Percentiles rank a stretch among this genome's conserved stretches.
These are phyloP conservation scores for Lota lota DNA, from an alignment of 2,113 vertebrate species.

Conservation along the genomic window DNA sequence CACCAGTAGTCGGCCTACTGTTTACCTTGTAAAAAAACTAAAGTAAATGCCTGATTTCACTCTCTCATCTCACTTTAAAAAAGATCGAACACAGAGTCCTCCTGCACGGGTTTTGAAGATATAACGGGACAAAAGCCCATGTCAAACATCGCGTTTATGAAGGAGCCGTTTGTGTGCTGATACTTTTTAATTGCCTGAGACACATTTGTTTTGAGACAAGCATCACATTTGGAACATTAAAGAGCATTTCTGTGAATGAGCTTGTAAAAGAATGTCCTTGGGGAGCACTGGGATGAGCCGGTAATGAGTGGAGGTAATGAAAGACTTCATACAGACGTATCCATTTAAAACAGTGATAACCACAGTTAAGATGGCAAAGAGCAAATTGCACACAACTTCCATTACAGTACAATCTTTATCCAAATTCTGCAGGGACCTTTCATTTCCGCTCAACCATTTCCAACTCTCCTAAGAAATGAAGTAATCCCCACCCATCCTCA, in stretches of 20 bases:
- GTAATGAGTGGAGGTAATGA: slow-evolving; percentile 82
- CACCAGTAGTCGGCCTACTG: background rate
- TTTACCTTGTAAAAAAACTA: background rate
- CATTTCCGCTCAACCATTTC: slow-evolving; percentile 46
- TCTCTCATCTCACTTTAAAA: slow-evolving; percentile 31
- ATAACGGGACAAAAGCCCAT: slow-evolving; percentile 41
- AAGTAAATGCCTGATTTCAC: slow-evolving; percentile 25
- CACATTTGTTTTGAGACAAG: slow-evolving; percentile 78
- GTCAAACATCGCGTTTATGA: slow-evolving; percentile 51
- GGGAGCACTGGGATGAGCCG: slow-evolving; percentile 67
- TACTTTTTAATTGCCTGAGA: slow-evolving; percentile 79
- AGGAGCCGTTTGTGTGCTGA: slow-evolving; percentile 61
- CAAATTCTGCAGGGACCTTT: slow-evolving; percentile 65
- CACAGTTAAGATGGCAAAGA: slow-evolving; percentile 78
- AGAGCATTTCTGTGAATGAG: slow-evolving; percentile 73
- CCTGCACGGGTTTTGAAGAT: slow-evolving; percentile 36
- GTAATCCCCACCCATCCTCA: slow-evolving; percentile 57
- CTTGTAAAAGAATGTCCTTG: slow-evolving; percentile 76
- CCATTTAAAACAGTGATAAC: slow-evolving; percentile 81
- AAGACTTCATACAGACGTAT: slow-evolving; percentile 80
- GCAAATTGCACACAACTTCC: slow-evolving; percentile 75
- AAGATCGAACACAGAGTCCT: slow-evolving; percentile 28
- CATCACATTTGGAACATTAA: slow-evolving; percentile 73
- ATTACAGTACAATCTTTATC: slow-evolving; percentile 68
- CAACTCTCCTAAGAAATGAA: slow-evolving; percentile 42